Conservation (phyloP, 2,888 invertebrate species). For the Strigamia transsilvanica region DNA sequence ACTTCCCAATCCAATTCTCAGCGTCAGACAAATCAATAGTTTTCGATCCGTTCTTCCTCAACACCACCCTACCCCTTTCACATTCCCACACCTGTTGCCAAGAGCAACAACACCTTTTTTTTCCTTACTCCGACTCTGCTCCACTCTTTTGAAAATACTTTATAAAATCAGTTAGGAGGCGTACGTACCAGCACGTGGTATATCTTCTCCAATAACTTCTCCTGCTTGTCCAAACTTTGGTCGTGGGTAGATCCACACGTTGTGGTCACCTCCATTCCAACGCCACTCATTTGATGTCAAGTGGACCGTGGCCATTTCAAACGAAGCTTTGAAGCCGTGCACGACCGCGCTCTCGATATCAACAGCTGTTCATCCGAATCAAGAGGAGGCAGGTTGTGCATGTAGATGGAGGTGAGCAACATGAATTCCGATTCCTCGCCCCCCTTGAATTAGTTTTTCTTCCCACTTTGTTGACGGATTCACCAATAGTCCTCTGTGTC, state of each 20-base stretch:
- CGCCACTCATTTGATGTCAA: constrained; percentile 38
- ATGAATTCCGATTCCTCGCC: neutral
- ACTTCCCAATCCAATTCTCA: constrained; percentile 23
- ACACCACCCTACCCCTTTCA: constrained; percentile 8
- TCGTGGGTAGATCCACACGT: constrained; percentile 30
- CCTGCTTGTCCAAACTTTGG: constrained; percentile 23
- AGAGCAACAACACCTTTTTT: constrained; percentile 18
- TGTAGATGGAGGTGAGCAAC: constrained; percentile 20
- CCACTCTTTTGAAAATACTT: neutral
- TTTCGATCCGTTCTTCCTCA: neutral
- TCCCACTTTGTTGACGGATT: neutral
- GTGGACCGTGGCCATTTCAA: constrained; percentile 34
- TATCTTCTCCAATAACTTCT: constrained; percentile 33
- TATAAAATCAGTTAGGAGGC: neutral
- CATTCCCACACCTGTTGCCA: constrained; percentile 41
- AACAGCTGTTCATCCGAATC: constrained; percentile 42
- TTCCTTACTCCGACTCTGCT: neutral
- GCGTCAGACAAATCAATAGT: constrained; percentile 33
- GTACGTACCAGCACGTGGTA: constrained; percentile 31
- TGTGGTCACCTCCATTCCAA: constrained; percentile 30
- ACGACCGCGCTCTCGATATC: constrained; percentile 10
- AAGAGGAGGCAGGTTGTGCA: constrained; percentile 16
- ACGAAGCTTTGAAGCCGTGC: constrained; percentile 17
- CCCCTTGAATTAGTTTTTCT: neutral
- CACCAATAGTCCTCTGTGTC: constrained; percentile 12